Evolutionary conservation across 2,797 vertebrate genomes (phyloP).

Genomic region (Mus spretus): DNA sequence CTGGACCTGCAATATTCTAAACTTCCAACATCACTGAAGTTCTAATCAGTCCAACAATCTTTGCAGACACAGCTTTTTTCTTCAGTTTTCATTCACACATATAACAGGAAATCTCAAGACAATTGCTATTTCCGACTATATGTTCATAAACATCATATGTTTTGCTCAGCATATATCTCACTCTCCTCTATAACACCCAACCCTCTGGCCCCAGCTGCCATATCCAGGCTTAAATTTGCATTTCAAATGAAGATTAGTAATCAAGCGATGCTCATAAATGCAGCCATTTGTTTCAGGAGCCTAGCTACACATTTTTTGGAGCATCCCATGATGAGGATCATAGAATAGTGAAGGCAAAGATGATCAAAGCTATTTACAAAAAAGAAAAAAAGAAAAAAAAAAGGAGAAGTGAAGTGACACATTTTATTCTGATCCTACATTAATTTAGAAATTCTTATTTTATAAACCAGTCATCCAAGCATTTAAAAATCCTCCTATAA

Average conservation of each 20-base stretch:
- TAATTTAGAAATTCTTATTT: conserved; percentile 76
- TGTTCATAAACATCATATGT: conserved; percentile 35
- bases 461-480: conserved; percentile 61
- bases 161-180: conserved; percentile 44
- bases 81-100: background rate
- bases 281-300: conserved; percentile 39
- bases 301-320: conserved; percentile 59
- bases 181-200: background rate
- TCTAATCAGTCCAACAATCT: background rate
- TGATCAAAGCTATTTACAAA: conserved; percentile 48
- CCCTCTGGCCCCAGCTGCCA: background rate
- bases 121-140: conserved; percentile 9
- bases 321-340: conserved; percentile 12
- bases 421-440: conserved; percentile 66
- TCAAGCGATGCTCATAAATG: conserved; percentile 61
- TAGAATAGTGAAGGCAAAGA: conserved; percentile 62
- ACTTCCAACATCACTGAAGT: background rate
- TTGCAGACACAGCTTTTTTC: background rate
- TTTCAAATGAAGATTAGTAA: conserved; percentile 66
- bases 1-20: background rate
- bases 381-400: background rate
- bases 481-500: conserved; percentile 60
- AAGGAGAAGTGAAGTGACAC: conserved; percentile 52
- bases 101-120: background rate
- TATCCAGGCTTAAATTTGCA: conserved; percentile 63